phyloP scores from a whole-genome alignment of 2,888 invertebrate species.

The Cartodere bifasciata region DNA sequence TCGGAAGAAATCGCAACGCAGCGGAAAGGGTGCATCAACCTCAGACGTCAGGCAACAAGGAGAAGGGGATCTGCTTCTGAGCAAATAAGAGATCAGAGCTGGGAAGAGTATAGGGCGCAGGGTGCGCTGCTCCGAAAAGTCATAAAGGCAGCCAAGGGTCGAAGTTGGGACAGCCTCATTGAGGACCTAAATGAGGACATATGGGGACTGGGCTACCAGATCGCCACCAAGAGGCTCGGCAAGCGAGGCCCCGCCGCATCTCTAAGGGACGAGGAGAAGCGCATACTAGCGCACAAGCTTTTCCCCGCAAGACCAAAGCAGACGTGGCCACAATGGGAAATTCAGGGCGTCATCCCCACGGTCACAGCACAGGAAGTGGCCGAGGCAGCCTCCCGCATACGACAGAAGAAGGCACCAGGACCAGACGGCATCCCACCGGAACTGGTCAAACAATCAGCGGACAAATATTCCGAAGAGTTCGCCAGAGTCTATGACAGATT shows the following conservation, averaged over 20 bases:
- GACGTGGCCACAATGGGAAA: neutral
- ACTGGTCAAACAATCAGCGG: constrained; percentile 1
- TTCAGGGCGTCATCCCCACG: neutral
- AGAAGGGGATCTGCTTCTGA: neutral
- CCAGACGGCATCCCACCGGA: constrained; percentile 6
- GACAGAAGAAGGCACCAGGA: constrained; percentile 6
- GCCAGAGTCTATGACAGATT: neutral
- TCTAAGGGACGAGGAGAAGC: neutral
- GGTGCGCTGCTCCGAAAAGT: neutral
- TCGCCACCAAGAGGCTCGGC: constrained; percentile 2
- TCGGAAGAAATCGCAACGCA: neutral
- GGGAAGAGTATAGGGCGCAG: neutral
- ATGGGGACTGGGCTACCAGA: constrained; percentile 8
- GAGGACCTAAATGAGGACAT: constrained; percentile 7
- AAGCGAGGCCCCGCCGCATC: neutral
- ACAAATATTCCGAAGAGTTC: neutral
- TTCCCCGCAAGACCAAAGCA: neutral
- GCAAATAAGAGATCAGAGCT: neutral
- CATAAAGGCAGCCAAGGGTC: constrained; percentile 3
- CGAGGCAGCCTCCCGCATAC: constrained; percentile 2
- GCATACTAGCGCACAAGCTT: neutral
- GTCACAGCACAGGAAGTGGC: constrained; percentile 3
- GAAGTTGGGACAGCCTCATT: constrained; percentile 3
- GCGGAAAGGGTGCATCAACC: neutral
- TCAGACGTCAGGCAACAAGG: neutral